A percentile compares a stretch with the other conserved stretches of the same genome.
Evolutionary conservation across 2,797 vertebrate genomes (phyloP).

Genomic region (Lutjanus campechanus): DNA sequence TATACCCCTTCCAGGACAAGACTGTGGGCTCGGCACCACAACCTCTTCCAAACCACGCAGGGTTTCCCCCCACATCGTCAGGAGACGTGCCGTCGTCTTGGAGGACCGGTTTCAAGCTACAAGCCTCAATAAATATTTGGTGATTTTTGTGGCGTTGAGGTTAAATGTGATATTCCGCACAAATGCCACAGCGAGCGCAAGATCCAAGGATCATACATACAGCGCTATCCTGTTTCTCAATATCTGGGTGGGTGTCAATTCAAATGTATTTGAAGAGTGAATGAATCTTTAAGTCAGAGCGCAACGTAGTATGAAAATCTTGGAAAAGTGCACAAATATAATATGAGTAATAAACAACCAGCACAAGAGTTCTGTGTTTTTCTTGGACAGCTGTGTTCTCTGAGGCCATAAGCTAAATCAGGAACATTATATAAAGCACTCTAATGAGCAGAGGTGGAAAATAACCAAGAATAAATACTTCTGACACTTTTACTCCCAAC

Average conservation of each 20-base stretch:
- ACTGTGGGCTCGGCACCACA: slow-evolving; percentile 53
- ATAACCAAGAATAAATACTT: too few species aligned
- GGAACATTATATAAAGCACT: slow-evolving; percentile 36
- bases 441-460: slow-evolving; percentile 18
- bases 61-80: slow-evolving; percentile 47
- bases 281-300: background rate
- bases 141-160: slow-evolving; percentile 72
- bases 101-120: slow-evolving; percentile 70
- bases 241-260: slow-evolving; percentile 23
- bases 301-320: slow-evolving; percentile 21
- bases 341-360: background rate
- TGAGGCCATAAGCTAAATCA: slow-evolving; percentile 8
- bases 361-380: slow-evolving; percentile 3
- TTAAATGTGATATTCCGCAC: slow-evolving; percentile 69
- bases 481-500: too few species aligned
- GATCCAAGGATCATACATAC: slow-evolving; percentile 47
- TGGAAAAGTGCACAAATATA: background rate
- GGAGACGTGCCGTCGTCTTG: slow-evolving; percentile 61
- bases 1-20: slow-evolving; percentile 51
- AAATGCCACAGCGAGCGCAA: slow-evolving; percentile 46
- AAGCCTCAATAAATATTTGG: slow-evolving; percentile 78
- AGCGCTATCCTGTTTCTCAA: slow-evolving; percentile 27
- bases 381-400: slow-evolving; percentile 32
- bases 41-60: slow-evolving; percentile 62
- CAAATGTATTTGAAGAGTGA: slow-evolving; percentile 27